A percentile compares a stretch with the other conserved stretches of the same genome.
phyloP scores from a whole-genome alignment of 1,140 invertebrate genomes.

The Globodera rostochiensis region DNA sequence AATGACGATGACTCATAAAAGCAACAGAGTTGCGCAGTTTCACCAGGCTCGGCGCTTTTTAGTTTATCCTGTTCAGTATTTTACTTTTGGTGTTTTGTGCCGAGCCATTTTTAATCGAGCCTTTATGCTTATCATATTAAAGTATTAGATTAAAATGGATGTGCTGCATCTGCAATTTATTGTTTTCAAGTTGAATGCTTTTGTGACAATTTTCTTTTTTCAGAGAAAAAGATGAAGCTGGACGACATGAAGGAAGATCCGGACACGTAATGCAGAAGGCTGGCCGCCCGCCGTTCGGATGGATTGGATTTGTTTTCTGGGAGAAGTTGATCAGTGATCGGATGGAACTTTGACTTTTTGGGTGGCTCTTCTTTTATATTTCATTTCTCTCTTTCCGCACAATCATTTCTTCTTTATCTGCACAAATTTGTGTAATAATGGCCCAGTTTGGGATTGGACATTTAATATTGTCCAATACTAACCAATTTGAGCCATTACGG shows the following conservation, averaged over 20 bases:
- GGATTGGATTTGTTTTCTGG: too few relatives aligned
- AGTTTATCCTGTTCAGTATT: not conserved
- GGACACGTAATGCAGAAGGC: not conserved
- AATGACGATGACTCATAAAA: slow-evolving; percentile 13
- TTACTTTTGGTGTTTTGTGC: not conserved
- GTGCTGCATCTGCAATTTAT: too few relatives aligned
- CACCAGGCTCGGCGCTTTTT: not conserved
- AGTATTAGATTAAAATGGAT: not conserved
- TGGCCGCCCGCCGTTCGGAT: not conserved
- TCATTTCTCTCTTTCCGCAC: too few relatives aligned
- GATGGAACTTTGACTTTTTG: too few relatives aligned
- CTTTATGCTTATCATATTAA: not conserved
- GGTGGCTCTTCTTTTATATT: too few relatives aligned
- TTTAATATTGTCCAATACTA: too few relatives aligned
- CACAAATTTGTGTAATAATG: too few relatives aligned
- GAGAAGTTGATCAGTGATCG: too few relatives aligned
- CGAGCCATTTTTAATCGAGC: not conserved
- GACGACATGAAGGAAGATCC: slow-evolving; percentile 1
- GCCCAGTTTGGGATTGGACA: too few relatives aligned
- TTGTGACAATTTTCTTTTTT: not conserved
- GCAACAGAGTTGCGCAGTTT: not conserved
- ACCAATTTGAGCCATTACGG: too few relatives aligned
- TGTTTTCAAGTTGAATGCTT: too few relatives aligned
- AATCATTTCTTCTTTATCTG: too few relatives aligned
- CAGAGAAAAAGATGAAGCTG: not conserved